phyloP scores from a whole-genome alignment of 2,888 invertebrate species.

The Lepidochrysops patricia region DNA sequence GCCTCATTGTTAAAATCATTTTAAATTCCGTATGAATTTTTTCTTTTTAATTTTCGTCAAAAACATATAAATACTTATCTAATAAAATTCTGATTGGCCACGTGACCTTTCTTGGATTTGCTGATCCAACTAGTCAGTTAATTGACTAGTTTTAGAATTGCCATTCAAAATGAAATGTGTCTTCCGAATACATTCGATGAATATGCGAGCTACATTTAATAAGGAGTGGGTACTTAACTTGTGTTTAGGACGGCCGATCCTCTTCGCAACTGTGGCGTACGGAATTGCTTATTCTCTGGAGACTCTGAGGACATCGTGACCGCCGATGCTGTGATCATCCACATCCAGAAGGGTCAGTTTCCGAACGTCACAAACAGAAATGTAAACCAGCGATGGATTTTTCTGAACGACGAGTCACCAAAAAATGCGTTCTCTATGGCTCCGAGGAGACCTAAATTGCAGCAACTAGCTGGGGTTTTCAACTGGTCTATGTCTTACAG shows the following conservation, averaged over 20 bases:
- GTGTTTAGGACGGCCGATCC: conserved; percentile 47
- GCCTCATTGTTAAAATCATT: too few species aligned
- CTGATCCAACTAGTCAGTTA: too few species aligned
- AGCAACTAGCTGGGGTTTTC: conserved; percentile 74
- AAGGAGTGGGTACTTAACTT: too few species aligned
- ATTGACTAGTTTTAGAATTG: too few species aligned
- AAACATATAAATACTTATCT: too few species aligned
- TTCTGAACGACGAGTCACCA: conserved; percentile 81
- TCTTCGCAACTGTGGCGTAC: conserved; percentile 74
- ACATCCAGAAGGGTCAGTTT: conserved; percentile 60
- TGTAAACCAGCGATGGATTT: conserved; percentile 78
- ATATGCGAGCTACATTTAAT: too few species aligned
- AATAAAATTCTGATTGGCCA: too few species aligned
- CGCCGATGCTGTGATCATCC: conserved; percentile 77
- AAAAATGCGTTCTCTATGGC: conserved; percentile 68
- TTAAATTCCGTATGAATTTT: too few species aligned
- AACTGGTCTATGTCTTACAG: conserved; percentile 83
- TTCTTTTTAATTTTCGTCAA: too few species aligned
- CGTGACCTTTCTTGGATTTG: too few species aligned
- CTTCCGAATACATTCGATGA: too few species aligned
- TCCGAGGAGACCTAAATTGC: conserved; percentile 36
- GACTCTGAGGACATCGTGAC: conserved; percentile 50
- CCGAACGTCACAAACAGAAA: conserved; percentile 37
- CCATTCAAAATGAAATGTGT: too few species aligned
- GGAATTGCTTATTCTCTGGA: conserved; percentile 77